Evolutionary conservation across 2,888 invertebrate genomes (phyloP).

Genomic region (Perdita meconis): DNA sequence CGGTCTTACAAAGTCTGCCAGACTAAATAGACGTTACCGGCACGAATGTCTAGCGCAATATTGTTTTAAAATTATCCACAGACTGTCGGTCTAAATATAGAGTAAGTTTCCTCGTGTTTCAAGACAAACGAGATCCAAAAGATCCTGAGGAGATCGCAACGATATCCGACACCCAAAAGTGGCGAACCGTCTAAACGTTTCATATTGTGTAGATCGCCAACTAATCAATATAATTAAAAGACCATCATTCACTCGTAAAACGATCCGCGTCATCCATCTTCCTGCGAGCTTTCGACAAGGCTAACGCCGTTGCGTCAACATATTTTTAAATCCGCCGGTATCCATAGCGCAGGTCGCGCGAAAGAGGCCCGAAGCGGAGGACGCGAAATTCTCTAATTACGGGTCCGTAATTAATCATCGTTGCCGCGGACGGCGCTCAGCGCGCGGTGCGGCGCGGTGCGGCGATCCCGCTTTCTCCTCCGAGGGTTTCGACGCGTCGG

Average conservation of each 20-base stretch:
- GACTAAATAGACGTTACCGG: too few relatives aligned
- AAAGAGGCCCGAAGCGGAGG: background rate
- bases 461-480: conserved; percentile 42
- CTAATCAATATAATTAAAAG: conserved; percentile 26
- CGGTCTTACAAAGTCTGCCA: too few relatives aligned
- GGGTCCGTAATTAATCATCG: conserved; percentile 58
- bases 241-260: conserved; percentile 13
- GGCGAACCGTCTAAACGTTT: background rate
- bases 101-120: too few relatives aligned
- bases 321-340: background rate
- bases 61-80: too few relatives aligned
- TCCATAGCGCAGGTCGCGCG: background rate
- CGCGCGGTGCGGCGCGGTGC: background rate
- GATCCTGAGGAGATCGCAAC: too few relatives aligned
- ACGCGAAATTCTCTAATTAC: conserved; percentile 57
- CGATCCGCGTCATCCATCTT: conserved; percentile 1
- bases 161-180: too few relatives aligned
- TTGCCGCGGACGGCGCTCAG: too few relatives aligned
- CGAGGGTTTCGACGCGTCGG: conserved; percentile 44
- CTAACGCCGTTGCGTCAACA: background rate
- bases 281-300: background rate
- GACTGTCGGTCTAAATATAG: too few relatives aligned
- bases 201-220: background rate
- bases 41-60: too few relatives aligned
- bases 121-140: too few relatives aligned